Evolutionary conservation across 2,797 vertebrate species (phyloP).

Genomic region (Paguma larvata): DNA sequence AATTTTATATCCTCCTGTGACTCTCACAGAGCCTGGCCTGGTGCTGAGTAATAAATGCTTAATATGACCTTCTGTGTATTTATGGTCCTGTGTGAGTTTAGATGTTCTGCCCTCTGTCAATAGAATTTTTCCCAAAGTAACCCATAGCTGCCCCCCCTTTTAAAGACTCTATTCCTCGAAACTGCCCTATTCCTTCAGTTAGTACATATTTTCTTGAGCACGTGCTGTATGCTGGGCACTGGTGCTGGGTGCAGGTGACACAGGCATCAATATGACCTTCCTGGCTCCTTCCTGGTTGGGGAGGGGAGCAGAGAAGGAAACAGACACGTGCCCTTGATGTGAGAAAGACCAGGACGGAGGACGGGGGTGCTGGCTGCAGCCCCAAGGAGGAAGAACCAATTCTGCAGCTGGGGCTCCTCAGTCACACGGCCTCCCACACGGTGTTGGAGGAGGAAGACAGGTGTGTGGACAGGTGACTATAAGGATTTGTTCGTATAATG

Average conservation of each 20-base stretch:
- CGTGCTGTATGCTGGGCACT: neutral
- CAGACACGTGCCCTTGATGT: neutral
- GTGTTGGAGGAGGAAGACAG: neutral
- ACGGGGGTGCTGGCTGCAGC: rapidly evolving
- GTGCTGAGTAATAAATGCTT: neutral
- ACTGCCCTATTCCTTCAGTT: neutral
- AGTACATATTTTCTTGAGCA: rapidly evolving
- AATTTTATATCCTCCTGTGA: neutral
- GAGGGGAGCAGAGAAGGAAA: neutral
- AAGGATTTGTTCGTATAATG: neutral
- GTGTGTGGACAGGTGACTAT: no score
- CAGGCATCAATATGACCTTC: no score
- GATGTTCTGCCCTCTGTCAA: neutral
- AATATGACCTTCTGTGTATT: neutral
- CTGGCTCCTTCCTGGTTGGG: neutral
- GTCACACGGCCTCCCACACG: rapidly evolving
- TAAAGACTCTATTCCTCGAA: neutral
- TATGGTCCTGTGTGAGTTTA: neutral
- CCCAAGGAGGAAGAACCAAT: no score
- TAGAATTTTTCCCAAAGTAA: neutral
- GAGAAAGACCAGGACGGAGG: neutral
- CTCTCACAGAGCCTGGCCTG: neutral
- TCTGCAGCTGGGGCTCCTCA: neutral
- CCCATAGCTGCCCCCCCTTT: neutral
- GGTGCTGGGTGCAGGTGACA: neutral